Percentiles rank a stretch among this genome's conserved stretches.
These are phyloP conservation scores for Aphelenchoides fujianensis DNA, from an alignment of 1,140 invertebrate species.

Conservation along the genomic window DNA sequence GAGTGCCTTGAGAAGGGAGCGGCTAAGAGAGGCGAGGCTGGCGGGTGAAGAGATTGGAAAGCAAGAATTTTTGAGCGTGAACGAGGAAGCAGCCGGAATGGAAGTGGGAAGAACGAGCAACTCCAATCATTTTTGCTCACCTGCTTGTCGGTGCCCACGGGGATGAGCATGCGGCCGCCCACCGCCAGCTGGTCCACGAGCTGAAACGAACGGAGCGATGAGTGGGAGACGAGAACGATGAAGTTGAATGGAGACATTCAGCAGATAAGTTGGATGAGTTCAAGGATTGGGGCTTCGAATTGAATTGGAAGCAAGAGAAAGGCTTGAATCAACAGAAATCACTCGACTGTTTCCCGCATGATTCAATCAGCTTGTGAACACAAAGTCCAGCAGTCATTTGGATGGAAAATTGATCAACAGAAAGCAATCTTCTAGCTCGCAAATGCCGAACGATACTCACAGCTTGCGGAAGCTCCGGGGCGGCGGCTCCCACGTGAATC, in stretches of 20 bases:
- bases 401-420: conserved; percentile 30
- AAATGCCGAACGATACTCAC: conserved; percentile 68
- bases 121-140: not conserved
- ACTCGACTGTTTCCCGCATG: not conserved
- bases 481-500: conserved; percentile 91
- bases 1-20: too few species aligned
- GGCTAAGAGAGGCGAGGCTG: too few species aligned
- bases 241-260: too few species aligned
- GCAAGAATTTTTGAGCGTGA: too few species aligned
- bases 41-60: too few species aligned
- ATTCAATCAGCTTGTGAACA: conserved; percentile 17
- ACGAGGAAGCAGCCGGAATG: not conserved
- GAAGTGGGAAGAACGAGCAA: not conserved
- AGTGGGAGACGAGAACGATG: too few species aligned
- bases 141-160: conserved; percentile 74
- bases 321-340: conserved; percentile 18
- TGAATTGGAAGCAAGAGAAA: too few species aligned
- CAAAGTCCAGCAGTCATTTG: too few species aligned
- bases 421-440: conserved; percentile 13
- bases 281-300: too few species aligned
- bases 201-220: too few species aligned
- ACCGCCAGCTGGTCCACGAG: conserved; percentile 73
- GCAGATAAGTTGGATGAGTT: too few species aligned
- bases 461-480: conserved; percentile 73
- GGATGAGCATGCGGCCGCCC: conserved; percentile 84